These are phyloP conservation scores for Whitmania pigra DNA, from an alignment of 1,140 invertebrate species.

Conservation along the genomic window DNA sequence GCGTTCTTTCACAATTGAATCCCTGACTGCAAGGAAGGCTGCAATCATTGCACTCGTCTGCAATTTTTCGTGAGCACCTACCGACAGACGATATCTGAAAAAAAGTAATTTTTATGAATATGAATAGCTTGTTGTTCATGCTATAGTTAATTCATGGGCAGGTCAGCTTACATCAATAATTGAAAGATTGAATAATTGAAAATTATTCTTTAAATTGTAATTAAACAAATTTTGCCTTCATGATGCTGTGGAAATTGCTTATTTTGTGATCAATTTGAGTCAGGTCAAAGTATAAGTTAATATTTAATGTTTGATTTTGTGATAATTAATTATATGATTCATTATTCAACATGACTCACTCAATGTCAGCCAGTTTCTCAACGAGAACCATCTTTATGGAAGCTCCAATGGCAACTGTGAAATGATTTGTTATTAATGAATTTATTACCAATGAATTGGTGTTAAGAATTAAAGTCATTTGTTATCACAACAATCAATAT, in stretches of 20 bases:
- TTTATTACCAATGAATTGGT: not conserved
- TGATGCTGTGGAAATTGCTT: not conserved
- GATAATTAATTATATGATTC: not conserved
- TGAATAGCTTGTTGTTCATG: conserved; percentile 1
- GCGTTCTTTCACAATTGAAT: conserved; percentile 39
- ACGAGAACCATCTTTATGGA: not conserved
- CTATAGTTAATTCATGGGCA: not conserved
- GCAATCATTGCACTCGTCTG: conserved; percentile 69
- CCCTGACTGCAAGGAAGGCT: conserved; percentile 59
- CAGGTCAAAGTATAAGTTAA: no score
- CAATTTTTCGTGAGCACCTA: conserved; percentile 66
- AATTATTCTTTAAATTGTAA: not conserved
- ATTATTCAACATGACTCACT: not conserved
- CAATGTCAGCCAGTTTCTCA: not conserved
- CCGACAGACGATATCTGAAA: conserved; percentile 52
- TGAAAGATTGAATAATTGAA: not conserved
- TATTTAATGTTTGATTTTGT: no score
- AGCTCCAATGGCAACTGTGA: not conserved
- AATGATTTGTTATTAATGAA: conserved; percentile 17
- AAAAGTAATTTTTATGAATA: conserved; percentile 16
- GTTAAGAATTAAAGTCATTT: no score
- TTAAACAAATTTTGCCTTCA: not conserved
- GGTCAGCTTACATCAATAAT: not conserved
- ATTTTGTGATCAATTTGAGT: not conserved
- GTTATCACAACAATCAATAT: no score